Conservation (phyloP, 1,140 invertebrate genomes). For the Drosophila fuyamai region DNA sequence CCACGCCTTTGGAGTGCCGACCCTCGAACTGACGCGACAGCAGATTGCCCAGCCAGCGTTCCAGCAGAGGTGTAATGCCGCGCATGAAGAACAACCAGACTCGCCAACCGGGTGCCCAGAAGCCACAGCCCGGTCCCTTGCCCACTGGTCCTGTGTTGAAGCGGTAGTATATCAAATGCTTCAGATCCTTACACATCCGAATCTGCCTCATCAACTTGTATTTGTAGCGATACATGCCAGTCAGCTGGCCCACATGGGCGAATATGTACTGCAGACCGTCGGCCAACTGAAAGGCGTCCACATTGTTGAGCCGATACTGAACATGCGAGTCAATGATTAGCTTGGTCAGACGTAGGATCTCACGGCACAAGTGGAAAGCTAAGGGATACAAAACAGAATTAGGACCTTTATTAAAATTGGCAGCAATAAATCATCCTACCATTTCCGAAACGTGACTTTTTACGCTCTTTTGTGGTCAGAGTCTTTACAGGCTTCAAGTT, state of each 20-base stretch:
- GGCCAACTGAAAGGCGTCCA: constrained; percentile 99
- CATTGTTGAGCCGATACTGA: constrained; percentile 99
- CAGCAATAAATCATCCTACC: constrained; percentile 85
- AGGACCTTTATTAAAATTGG: no score
- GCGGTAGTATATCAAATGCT: constrained; percentile 99
- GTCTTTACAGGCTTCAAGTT: constrained; percentile 99
- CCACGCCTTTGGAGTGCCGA: constrained; percentile 98
- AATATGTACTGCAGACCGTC: constrained; percentile 99
- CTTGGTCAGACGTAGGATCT: constrained; percentile 98
- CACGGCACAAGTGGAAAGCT: constrained; percentile 99
- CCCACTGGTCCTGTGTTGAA: constrained; percentile 99
- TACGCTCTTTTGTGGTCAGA: constrained; percentile 99
- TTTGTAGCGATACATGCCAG: constrained; percentile 99
- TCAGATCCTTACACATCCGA: constrained; percentile 99
- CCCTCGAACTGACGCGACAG: constrained; percentile 99
- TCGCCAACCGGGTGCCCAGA: constrained; percentile 99
- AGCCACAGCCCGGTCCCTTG: constrained; percentile 99
- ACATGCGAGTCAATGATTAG: constrained; percentile 99
- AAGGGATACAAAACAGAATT: constrained; percentile 36
- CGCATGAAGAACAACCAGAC: constrained; percentile 99
- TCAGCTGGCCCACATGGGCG: constrained; percentile 99
- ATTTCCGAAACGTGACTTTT: constrained; percentile 99
- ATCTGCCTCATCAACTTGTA: constrained; percentile 99
- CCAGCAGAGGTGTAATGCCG: constrained; percentile 98
- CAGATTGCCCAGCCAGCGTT: constrained; percentile 99